Evolutionary conservation across 2,888 invertebrate genomes (phyloP), one percentile per base, ranked within the genome.

Genomic region (Ophraella communa): DNA sequence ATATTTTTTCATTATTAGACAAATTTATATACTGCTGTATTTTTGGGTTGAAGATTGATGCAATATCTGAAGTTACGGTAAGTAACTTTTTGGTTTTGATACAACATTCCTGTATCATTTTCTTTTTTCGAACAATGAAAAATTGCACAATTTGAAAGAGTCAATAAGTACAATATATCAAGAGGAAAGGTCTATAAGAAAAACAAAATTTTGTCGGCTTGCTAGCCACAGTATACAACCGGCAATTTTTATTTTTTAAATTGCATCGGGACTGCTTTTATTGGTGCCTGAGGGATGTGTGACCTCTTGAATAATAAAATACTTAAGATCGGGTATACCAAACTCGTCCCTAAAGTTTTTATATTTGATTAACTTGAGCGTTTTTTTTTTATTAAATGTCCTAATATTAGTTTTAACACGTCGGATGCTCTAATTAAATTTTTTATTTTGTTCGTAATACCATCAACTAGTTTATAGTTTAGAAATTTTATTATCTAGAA

Each of bases 101-200:
- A 54, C 42, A 61, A 54, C 54, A 47, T 61, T 47, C 54, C 61
- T 55, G 30, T 55, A 62, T 62, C 62, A 62, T 62, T 55, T 62
- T 55, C 55, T 11, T 49, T 62, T 62, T 55, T n/a, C 55, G 54
- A 21, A 11, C 47, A 8, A 39, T 55, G 47, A 55, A 49, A 55
- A 49, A 62, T 14, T 49, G 45, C 39, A 33, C 55, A 49, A 33
- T 62, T 55, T 39, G 18, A 33, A 54, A 14, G 30, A 61, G 54
- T 62, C 54, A 62, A 62, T 62, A 55, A 35, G 55, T 27, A 47
- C 39, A 52, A 63, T 63, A 63, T 63, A 57, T 57, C 45, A 45
- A 44, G 14, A 3, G 8, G 45, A 20, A 52, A 63, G 44, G 20
- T 21, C 39, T 33, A 18, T 27, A 21, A 57, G 57, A 44, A 57